Conservation (phyloP, 2,797 vertebrate genomes). For the Ispidina picta region DNA sequence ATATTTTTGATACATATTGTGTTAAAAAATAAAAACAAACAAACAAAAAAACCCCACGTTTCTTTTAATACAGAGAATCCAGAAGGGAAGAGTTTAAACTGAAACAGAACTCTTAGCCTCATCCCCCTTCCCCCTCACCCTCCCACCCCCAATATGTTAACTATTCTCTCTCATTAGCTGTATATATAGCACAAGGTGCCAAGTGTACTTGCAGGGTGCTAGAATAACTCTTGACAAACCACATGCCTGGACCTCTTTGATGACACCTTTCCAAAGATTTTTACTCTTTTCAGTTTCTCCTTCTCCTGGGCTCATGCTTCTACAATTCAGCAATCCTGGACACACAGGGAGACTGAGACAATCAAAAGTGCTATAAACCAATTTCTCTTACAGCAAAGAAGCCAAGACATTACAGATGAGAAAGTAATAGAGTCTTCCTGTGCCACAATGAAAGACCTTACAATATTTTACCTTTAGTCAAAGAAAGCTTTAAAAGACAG, state of each 20-base stretch:
- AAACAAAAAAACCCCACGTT: not conserved
- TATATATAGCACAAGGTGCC: not conserved
- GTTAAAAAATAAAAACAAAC: not conserved
- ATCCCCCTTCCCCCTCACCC: too few relatives aligned
- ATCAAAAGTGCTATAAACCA: not conserved
- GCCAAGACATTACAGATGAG: not conserved
- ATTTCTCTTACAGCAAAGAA: not conserved
- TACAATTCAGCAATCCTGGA: not conserved
- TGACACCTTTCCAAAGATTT: not conserved
- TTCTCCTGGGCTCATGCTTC: not conserved
- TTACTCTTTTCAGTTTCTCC: not conserved
- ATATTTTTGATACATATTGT: not conserved
- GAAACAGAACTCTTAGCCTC: not conserved
- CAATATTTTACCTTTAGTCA: not conserved
- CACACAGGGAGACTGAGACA: not conserved
- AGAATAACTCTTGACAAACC: not conserved
- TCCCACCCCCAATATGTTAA: not conserved
- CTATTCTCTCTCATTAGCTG: not conserved
- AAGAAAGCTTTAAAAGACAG: not conserved
- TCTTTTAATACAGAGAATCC: not conserved
- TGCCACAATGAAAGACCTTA: not conserved
- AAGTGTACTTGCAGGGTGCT: not conserved
- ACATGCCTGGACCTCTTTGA: not conserved
- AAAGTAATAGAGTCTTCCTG: not conserved
- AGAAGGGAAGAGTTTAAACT: not conserved